Conservation (phyloP, 2,888 invertebrate species). For the Platycnemis pennipes region DNA sequence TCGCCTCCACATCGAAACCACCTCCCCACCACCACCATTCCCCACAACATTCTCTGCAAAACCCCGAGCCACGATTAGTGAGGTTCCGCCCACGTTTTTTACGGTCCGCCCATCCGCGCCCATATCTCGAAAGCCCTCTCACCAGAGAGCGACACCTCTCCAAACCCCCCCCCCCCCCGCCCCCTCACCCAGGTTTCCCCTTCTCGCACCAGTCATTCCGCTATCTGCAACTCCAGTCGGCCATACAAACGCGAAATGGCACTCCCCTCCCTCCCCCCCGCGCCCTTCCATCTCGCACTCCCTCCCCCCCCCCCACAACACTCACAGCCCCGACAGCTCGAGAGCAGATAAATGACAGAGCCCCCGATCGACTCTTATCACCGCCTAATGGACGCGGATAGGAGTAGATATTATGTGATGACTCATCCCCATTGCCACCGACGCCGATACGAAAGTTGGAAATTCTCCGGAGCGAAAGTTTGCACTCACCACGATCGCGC, state of each 20-base stretch:
- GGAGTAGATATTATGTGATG: constrained; percentile 52
- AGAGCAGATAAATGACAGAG: constrained; percentile 50
- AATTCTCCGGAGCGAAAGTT: background rate
- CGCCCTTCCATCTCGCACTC: background rate
- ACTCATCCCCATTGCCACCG: constrained; percentile 20
- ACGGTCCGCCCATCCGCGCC: background rate
- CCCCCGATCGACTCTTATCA: constrained; percentile 54
- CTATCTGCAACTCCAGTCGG: constrained; percentile 29
- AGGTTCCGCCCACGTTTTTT: background rate
- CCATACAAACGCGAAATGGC: constrained; percentile 23
- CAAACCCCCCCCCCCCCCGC: background rate
- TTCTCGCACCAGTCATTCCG: background rate
- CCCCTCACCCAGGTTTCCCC: background rate
- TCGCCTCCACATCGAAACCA: background rate
- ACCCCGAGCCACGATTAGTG: background rate
- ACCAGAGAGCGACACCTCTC: background rate
- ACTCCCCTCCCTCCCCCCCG: background rate
- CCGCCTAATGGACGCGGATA: constrained; percentile 20
- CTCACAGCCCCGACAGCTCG: background rate
- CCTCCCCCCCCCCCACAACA: background rate
- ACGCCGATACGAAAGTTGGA: constrained; percentile 1
- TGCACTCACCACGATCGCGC: background rate
- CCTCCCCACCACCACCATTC: background rate
- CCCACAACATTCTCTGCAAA: background rate
- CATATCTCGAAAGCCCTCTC: background rate